phyloP scores from a whole-genome alignment of 1,140 invertebrate genomes.

The Lucilia sericata region DNA sequence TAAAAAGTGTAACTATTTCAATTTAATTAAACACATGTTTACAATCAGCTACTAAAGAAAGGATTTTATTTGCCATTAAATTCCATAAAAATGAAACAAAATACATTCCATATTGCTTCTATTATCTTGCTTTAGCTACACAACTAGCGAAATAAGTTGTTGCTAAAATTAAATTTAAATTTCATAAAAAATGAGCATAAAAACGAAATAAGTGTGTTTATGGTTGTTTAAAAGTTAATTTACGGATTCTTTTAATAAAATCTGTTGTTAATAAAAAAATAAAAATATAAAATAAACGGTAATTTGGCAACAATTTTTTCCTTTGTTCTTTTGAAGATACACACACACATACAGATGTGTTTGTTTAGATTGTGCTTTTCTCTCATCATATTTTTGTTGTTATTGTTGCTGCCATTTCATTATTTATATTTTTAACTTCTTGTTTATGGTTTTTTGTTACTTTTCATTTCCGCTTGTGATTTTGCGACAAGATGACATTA shows the following conservation, averaged over 20 bases:
- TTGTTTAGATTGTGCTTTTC: not conserved
- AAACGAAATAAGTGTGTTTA: too few relatives aligned
- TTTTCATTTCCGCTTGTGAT: slow-evolving; percentile 6
- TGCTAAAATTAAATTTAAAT: too few relatives aligned
- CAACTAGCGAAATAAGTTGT: too few relatives aligned
- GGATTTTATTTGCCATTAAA: too few relatives aligned
- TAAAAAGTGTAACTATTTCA: too few relatives aligned
- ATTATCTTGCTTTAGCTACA: too few relatives aligned
- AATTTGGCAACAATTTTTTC: not conserved
- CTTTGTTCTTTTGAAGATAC: not conserved
- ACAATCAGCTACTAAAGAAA: too few relatives aligned
- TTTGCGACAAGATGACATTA: not conserved
- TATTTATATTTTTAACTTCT: not conserved
- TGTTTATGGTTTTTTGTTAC: not conserved
- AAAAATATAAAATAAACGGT: not conserved
- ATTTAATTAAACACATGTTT: too few relatives aligned
- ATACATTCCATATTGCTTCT: too few relatives aligned
- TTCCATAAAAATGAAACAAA: too few relatives aligned
- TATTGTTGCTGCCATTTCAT: not conserved
- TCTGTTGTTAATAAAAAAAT: not conserved
- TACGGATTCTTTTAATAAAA: not conserved
- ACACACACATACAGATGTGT: not conserved
- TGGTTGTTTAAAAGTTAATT: too few relatives aligned
- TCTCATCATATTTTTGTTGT: not conserved
- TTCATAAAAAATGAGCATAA: too few relatives aligned